phyloP scores from a whole-genome alignment of 2,113 vertebrate species.

The Bothrops jararaca region DNA sequence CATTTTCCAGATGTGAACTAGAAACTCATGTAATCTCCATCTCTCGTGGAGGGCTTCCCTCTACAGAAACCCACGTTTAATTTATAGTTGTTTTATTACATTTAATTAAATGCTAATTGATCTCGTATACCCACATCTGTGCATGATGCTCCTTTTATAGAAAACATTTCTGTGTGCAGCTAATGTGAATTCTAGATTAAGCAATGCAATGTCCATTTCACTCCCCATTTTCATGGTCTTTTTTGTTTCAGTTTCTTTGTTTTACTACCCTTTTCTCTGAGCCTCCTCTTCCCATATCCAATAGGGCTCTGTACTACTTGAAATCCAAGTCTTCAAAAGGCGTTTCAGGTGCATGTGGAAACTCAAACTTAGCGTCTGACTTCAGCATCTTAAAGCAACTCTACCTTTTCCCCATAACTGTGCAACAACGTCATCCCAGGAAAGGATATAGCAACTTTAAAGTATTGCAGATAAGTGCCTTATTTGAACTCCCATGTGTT shows the following conservation, averaged over 20 bases:
- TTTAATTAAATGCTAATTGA: background rate
- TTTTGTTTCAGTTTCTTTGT: background rate
- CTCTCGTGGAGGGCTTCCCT: background rate
- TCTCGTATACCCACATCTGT: background rate
- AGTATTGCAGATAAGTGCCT: too few species aligned
- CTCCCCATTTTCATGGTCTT: background rate
- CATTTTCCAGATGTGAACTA: background rate
- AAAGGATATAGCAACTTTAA: too few species aligned
- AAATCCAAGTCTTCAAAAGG: background rate
- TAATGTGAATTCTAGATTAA: background rate
- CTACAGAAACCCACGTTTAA: background rate
- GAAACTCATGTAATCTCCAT: background rate
- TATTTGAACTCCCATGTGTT: too few species aligned
- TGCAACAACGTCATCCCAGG: too few species aligned
- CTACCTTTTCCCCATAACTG: background rate
- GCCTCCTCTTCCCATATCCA: background rate
- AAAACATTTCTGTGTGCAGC: background rate
- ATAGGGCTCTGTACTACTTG: background rate
- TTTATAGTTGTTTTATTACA: background rate
- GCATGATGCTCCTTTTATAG: background rate
- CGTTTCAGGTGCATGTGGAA: background rate
- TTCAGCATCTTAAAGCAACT: background rate
- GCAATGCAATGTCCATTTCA: too few species aligned
- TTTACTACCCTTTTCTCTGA: background rate
- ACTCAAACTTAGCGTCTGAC: background rate